Conservation (phyloP, 2,797 vertebrate genomes). For the Remorina albescens region DNA sequence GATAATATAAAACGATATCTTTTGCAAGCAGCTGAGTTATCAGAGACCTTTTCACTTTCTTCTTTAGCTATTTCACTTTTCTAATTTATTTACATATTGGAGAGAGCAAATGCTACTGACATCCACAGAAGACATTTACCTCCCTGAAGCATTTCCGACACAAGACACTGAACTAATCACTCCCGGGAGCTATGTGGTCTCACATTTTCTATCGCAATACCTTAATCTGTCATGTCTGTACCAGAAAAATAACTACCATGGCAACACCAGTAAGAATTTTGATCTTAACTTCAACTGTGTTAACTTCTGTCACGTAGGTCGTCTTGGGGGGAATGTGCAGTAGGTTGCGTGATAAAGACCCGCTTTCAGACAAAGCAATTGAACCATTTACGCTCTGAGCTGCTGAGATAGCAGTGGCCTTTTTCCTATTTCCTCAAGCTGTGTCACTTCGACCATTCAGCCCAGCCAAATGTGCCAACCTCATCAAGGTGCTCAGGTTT, state of each 20-base stretch:
- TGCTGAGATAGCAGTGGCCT: slow-evolving; percentile 69
- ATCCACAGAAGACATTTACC: neutral
- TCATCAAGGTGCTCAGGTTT: slow-evolving; percentile 78
- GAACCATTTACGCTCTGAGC: slow-evolving; percentile 45
- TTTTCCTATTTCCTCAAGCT: slow-evolving; percentile 61
- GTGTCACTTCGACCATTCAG: slow-evolving; percentile 71
- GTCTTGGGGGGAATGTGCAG: slow-evolving; percentile 18
- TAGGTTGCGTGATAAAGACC: slow-evolving; percentile 48
- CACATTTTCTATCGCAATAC: neutral
- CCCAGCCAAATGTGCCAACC: slow-evolving; percentile 65
- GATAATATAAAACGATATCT: neutral
- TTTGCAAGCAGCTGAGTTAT: neutral
- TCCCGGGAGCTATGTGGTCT: neutral
- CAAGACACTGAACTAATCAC: neutral
- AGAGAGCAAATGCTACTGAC: neutral
- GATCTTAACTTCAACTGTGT: slow-evolving; percentile 3
- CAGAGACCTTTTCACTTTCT: slow-evolving; percentile 5
- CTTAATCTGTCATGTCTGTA: slow-evolving; percentile 8
- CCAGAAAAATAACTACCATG: neutral
- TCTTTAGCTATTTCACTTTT: slow-evolving; percentile 12
- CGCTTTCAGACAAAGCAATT: slow-evolving; percentile 41
- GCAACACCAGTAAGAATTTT: slow-evolving; percentile 1
- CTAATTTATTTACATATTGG: slow-evolving; percentile 14
- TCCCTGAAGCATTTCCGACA: slow-evolving; percentile 6
- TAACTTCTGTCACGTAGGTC: slow-evolving; percentile 24